Conservation (phyloP, 2,888 invertebrate genomes). For the Ceriagrion tenellum region DNA sequence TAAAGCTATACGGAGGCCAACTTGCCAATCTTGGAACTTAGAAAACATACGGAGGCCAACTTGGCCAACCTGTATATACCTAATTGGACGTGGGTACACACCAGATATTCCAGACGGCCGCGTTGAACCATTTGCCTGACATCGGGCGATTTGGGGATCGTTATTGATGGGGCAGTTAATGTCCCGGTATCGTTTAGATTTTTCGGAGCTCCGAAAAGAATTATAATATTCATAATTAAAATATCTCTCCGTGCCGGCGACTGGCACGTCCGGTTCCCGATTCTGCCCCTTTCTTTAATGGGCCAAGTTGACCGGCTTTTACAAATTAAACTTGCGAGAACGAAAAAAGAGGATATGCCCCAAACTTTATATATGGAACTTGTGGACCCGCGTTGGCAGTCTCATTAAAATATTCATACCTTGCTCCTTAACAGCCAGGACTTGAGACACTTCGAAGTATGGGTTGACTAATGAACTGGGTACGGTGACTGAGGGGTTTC, state of each 20-base stretch:
- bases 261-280: too few relatives aligned
- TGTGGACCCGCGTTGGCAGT: not conserved
- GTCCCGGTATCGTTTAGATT: too few relatives aligned
- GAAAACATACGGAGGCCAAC: too few relatives aligned
- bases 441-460: not conserved
- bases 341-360: not conserved
- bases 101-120: not conserved
- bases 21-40: too few relatives aligned
- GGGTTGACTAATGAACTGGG: not conserved
- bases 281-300: too few relatives aligned
- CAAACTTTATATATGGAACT: not conserved
- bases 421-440: not conserved
- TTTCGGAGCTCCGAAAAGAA: not conserved
- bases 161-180: not conserved
- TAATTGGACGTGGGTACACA: too few relatives aligned
- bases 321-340: too few relatives aligned
- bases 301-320: too few relatives aligned
- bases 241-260: too few relatives aligned
- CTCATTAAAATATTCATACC: not conserved
- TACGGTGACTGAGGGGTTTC: not conserved
- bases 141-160: not conserved
- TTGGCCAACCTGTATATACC: too few relatives aligned
- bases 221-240: not conserved
- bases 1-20: too few relatives aligned
- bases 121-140: not conserved